Conservation (phyloP, 2,797 vertebrate genomes). For the Peromyscus nudipes region DNA sequence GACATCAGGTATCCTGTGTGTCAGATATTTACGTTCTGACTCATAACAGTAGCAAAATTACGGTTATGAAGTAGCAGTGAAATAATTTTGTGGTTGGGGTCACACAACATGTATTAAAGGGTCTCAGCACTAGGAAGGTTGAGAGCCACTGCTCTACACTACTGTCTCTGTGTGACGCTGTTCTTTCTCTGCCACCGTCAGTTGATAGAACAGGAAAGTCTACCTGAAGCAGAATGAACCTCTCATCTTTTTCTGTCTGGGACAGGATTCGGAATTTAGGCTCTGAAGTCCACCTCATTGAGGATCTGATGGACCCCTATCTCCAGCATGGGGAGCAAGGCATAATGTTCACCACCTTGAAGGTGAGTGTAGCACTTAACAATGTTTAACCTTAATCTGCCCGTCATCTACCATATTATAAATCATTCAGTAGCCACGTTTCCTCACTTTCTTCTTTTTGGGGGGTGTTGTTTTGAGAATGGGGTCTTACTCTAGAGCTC, state of each 20-base stretch:
- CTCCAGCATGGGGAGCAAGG: slow-evolving; percentile 98
- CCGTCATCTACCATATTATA: not conserved
- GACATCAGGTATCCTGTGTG: no score
- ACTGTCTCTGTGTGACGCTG: not conserved
- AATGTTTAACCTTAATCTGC: not conserved
- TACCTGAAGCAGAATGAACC: slow-evolving; percentile 4
- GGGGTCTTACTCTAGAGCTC: not conserved
- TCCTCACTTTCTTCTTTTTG: not conserved
- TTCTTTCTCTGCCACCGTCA: slow-evolving; percentile 52
- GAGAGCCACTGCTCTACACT: not conserved
- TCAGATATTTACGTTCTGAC: not conserved
- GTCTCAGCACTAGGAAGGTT: not conserved
- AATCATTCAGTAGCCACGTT: not conserved
- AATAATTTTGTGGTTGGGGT: not conserved
- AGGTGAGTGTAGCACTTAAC: slow-evolving; percentile 88
- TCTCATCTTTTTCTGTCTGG: slow-evolving; percentile 36
- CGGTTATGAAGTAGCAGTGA: not conserved
- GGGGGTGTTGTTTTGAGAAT: not conserved
- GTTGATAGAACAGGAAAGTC: not conserved
- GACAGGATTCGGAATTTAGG: slow-evolving; percentile 97
- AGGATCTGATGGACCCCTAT: slow-evolving; percentile 98
- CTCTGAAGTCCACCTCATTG: slow-evolving; percentile 98
- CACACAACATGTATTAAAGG: not conserved
- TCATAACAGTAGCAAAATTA: not conserved
- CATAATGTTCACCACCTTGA: slow-evolving; percentile 99